Percentiles rank a stretch among this genome's conserved stretches.
Evolutionary conservation across 2,113 vertebrate genomes (phyloP).

Genomic region (Trichechus manatus): DNA sequence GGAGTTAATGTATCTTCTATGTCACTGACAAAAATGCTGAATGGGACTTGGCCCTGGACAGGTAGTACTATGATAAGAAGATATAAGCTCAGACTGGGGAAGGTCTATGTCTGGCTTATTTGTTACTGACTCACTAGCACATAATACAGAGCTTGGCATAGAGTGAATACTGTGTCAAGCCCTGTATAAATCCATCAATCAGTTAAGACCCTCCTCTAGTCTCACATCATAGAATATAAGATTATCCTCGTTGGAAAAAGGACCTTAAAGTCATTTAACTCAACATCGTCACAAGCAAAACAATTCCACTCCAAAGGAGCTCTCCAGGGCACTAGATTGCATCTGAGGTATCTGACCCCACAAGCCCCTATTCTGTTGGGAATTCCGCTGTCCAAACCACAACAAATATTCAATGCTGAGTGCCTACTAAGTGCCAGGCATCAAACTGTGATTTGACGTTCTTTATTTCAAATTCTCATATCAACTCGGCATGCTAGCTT

Average conservation of each 20-base stretch:
- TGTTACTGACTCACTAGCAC: neutral
- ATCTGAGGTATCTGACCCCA: neutral
- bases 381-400: neutral
- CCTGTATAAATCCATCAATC: neutral
- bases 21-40: neutral
- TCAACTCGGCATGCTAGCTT: neutral
- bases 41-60: neutral
- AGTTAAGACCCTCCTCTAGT: neutral
- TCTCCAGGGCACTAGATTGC: constrained; percentile 1
- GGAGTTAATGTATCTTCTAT: neutral
- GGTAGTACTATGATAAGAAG: neutral
- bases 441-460: neutral
- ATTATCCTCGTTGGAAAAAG: neutral
- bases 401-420: neutral
- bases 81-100: neutral
- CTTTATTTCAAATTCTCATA: constrained; percentile 31
- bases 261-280: neutral
- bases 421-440: neutral
- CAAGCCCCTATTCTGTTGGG: neutral
- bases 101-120: neutral
- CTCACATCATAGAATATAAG: neutral
- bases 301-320: neutral
- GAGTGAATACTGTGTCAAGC: neutral
- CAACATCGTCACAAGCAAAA: neutral
- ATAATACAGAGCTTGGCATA: neutral